Evolutionary conservation across 2,888 invertebrate species (phyloP).

Genomic region (Coelogynopora nodosa): DNA sequence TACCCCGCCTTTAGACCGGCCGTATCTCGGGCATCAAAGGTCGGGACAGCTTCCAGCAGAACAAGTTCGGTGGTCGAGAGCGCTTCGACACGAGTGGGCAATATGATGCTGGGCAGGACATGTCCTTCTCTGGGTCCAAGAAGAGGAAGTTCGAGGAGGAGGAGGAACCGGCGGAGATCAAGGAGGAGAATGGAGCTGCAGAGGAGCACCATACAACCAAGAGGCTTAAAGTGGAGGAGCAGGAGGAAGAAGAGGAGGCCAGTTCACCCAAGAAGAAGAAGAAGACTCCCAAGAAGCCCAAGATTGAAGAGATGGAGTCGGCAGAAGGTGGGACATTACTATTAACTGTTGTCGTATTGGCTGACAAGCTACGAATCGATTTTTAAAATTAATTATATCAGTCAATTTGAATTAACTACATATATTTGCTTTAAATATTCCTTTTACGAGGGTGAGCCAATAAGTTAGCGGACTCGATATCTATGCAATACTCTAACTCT

Average conservation of each 20-base stretch:
- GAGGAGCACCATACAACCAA: slow-evolving; percentile 48
- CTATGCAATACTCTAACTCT: no score
- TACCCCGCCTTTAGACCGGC: slow-evolving; percentile 64
- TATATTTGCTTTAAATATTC: not conserved
- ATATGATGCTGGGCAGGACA: not conserved
- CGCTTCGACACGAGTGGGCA: slow-evolving; percentile 16
- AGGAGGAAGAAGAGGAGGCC: slow-evolving; percentile 47
- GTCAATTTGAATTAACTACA: not conserved
- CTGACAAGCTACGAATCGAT: not conserved
- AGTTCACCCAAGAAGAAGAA: slow-evolving; percentile 47
- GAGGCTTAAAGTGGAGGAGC: slow-evolving; percentile 46
- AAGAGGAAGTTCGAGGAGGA: slow-evolving; percentile 54
- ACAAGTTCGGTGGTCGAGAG: slow-evolving; percentile 2
- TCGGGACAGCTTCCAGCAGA: not conserved
- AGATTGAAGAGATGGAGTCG: not conserved
- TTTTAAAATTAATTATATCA: not conserved
- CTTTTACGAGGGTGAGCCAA: no score
- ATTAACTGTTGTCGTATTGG: no score
- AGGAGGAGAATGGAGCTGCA: slow-evolving; percentile 48
- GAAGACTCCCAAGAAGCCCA: slow-evolving; percentile 2
- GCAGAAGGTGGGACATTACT: not conserved
- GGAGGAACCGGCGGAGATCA: no score
- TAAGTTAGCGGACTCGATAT: no score
- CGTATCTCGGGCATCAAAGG: slow-evolving; percentile 61
- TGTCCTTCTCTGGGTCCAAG: slow-evolving; percentile 55